phyloP scores from a whole-genome alignment of 92 coral and sea anemone genomes.

The Zoanthus sansibaricus region DNA sequence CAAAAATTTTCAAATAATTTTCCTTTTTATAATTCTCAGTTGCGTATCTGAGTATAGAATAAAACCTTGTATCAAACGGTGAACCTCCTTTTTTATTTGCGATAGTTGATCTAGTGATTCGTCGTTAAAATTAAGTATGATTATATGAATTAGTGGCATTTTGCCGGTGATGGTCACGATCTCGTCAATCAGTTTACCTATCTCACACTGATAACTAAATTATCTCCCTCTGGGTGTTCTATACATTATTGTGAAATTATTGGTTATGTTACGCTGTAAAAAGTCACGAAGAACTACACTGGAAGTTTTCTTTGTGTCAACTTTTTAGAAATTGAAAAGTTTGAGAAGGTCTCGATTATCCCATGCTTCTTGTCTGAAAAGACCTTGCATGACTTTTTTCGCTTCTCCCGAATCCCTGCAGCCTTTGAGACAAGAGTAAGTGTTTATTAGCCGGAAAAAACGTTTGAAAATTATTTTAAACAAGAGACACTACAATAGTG shows the following conservation, averaged over 20 bases:
- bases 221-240: constrained; percentile 26
- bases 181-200: background rate
- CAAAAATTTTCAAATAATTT: too few relatives aligned
- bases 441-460: background rate
- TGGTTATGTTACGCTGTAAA: background rate
- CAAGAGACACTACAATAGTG: background rate
- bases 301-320: background rate
- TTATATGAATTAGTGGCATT: too few relatives aligned
- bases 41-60: too few relatives aligned
- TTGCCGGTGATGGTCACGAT: background rate
- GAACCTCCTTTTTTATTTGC: too few relatives aligned
- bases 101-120: too few relatives aligned
- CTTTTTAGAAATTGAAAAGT: background rate
- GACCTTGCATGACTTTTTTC: background rate
- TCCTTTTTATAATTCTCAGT: too few relatives aligned
- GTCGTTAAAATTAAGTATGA: background rate
- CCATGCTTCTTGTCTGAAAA: background rate
- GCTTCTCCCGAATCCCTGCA: background rate
- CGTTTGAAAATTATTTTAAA: background rate
- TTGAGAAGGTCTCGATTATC: background rate
- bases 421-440: background rate
- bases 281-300: background rate
- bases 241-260: background rate
- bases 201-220: background rate
- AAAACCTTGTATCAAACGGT: too few relatives aligned